Evolutionary conservation across 2,797 vertebrate species (phyloP), one percentile per base, ranked within the genome.

Genomic region (Todus mexicanus): DNA sequence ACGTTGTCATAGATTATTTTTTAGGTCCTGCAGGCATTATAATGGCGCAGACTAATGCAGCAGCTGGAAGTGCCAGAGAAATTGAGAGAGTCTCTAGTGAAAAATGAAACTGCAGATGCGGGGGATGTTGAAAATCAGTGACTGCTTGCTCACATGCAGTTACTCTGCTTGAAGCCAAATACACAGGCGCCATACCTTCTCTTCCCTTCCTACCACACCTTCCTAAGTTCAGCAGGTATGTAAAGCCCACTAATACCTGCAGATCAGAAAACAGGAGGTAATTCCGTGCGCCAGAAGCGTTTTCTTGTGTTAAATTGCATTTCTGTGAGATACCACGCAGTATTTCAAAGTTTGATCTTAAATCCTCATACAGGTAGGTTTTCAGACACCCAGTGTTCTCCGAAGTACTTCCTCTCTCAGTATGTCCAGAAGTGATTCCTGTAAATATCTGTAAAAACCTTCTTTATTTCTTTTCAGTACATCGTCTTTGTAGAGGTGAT

Each of bases 1-100:
- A 96, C 90, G 38, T 74, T 76, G 88, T 90, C 74, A 81, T 87
- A 90, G 91, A 94, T 95, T 90, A 92, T 92, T 88, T 86, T 81
- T 86, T 69, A 92, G 61, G 64, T 79, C 91, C 93, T 95, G 91
- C 77, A 57, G 93, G 95, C 86, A 60, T 84, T 93, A 80, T 84
- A 92, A 90, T 92, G 69, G 84, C 33, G 4, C 92, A 86, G 86
- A 87, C 90, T 91, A 82, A 95, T 89, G 89, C 64, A 86, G 93
- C 88, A 87, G 91, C 91, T 94, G 92, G 90, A 95, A 93, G 81
- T 8, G 4, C 78, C 71, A 86, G 60, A 84, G 77, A 86, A 90
- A 91, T 17, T 64, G 80, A 81, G 84, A 59, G 25, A 87, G 45
- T 88, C 88, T 89, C 74, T 16, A 94, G 82, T 94, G 88, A 81